These are phyloP conservation scores for Odobenus rosmarus DNA, from an alignment of 2,113 vertebrate genomes.

Conservation along the genomic window DNA sequence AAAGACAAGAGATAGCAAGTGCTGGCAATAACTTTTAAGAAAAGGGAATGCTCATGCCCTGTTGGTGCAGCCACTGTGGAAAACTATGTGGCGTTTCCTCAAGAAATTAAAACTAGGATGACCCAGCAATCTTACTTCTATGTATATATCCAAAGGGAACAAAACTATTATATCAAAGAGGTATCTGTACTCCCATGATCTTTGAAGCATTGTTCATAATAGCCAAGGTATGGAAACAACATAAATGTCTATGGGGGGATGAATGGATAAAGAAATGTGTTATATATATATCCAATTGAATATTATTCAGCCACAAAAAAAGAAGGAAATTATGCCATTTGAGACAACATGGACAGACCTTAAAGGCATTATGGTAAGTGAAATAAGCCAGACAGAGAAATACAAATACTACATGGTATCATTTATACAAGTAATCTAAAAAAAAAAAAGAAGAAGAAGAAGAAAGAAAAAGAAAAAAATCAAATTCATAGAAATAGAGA, in stretches of 20 bases:
- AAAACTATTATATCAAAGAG: not conserved
- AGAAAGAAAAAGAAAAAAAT: not conserved
- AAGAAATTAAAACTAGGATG: not conserved
- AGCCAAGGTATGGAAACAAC: not conserved
- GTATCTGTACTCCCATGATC: not conserved
- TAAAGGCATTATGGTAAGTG: not conserved
- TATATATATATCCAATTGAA: not conserved
- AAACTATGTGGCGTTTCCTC: not conserved
- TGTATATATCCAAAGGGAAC: not conserved
- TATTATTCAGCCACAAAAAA: not conserved
- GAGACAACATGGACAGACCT: not conserved
- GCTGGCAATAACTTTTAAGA: not conserved
- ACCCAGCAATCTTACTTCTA: not conserved
- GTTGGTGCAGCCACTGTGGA: not conserved
- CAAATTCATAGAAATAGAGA: not conserved
- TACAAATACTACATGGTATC: not conserved
- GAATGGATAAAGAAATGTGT: not conserved
- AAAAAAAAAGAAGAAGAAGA: too few species aligned
- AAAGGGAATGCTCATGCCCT: too few species aligned
- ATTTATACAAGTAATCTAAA: not conserved
- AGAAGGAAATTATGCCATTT: not conserved
- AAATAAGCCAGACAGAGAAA: not conserved
- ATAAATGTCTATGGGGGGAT: not conserved
- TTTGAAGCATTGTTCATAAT: not conserved
- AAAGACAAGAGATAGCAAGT: not conserved